phyloP scores from a whole-genome alignment of 2,797 vertebrate genomes.

The Cynopterus sphinx region DNA sequence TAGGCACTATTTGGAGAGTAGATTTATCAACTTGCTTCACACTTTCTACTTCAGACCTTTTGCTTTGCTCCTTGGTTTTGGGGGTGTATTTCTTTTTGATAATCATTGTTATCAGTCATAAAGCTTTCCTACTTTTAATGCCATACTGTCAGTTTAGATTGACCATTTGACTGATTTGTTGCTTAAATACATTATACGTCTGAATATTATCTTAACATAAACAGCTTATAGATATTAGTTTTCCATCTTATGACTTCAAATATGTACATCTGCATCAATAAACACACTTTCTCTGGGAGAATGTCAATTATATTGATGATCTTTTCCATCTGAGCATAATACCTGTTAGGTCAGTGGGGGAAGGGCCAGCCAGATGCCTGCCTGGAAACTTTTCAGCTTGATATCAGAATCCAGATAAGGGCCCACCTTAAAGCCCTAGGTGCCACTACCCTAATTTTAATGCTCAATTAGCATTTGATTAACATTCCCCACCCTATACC shows the following conservation, averaged over 20 bases:
- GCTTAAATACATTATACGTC: background rate
- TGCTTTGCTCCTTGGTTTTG: background rate
- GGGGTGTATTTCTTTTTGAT: background rate
- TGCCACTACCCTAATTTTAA: too few species aligned
- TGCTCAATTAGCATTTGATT: too few species aligned
- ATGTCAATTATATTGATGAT: background rate
- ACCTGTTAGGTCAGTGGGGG: too few species aligned
- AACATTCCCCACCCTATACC: too few species aligned
- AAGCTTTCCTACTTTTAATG: background rate
- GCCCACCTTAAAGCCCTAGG: too few species aligned
- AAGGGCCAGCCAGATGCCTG: too few species aligned
- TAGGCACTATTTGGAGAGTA: background rate
- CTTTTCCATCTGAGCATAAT: slow-evolving; percentile 4
- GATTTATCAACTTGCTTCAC: background rate
- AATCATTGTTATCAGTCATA: background rate
- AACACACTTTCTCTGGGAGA: background rate
- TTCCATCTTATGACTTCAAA: background rate
- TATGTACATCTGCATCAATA: background rate
- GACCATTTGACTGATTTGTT: slow-evolving; percentile 28
- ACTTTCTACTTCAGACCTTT: background rate
- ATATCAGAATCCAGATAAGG: too few species aligned
- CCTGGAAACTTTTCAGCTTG: too few species aligned
- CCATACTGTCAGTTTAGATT: background rate
- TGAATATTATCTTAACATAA: background rate
- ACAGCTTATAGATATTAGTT: background rate